Base-by-base conservation (phyloP, 1,140 invertebrate species). In the Dryas iulia region DNA sequence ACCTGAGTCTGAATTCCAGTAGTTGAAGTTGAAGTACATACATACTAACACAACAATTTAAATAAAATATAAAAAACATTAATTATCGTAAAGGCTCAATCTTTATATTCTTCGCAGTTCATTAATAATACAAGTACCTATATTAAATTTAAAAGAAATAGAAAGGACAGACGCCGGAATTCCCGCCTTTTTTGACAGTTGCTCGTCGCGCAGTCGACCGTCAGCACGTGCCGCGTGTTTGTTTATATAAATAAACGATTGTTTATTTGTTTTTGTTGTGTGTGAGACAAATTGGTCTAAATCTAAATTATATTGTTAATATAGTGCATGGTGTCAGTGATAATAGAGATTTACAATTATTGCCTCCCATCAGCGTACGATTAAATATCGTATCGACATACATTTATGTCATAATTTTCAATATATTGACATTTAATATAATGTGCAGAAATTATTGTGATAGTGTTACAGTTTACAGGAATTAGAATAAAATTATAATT, bases 131-230 rank as follows among this genome's bases (percentile, higher is more conserved):
- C 10, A 58, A n/a, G 23, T 52, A 8, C n/a, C 4, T 10, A n/a
- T n/a, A n/a, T n/a, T 2, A n/a, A 35, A 35, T n/a, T 7, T 35
- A 35, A 35, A 6, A 35, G 14, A 35, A 35, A 35, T 6, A 14
- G 33, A 23, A 35, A 33, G 31, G 30, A 24, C 23, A 60, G 24
- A 26, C 31, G 21, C 58, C 58, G 28, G 33, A 35, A 60, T 80
- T 82, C 77, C 80, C 78, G 78, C 75, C 74, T 71, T 81, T 81
- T 82, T 82, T 79, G 74, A 75, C 79, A 82, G 82, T 81, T 58
- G 58, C 62, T 58, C 64, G 74, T 66, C 73, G 80, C 67, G 59
- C 60, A 39, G 67, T 68, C 54, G 8, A 60, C 21, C 66, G 77
- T 24, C 21, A 60, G 69, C 66, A 77, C 71, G 76, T 67, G 66